phyloP scores from a whole-genome alignment of 2,113 vertebrate genomes.

The Heteronetta atricapilla region DNA sequence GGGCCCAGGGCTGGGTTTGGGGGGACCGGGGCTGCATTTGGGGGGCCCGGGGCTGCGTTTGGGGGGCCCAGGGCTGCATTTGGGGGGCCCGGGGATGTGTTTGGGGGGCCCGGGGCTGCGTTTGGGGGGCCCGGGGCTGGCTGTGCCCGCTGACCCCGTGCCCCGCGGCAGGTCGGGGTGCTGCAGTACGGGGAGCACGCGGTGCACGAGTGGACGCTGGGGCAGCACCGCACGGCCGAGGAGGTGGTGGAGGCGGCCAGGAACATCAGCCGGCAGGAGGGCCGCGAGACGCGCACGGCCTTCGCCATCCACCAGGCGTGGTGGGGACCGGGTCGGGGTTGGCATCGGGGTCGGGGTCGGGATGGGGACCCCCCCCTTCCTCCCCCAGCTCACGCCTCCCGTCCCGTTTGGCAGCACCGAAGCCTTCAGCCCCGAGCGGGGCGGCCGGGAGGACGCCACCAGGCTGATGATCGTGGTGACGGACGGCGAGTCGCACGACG shows the following conservation, averaged over 20 bases:
- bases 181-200: slow-evolving; percentile 91
- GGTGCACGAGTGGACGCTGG: slow-evolving; percentile 90
- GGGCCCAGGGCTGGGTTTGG: no score
- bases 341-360: background rate
- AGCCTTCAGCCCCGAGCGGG: slow-evolving; percentile 85
- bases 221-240: slow-evolving; percentile 84
- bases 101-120: no score
- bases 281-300: slow-evolving; percentile 91
- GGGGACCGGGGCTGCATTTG: no score
- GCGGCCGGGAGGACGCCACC: slow-evolving; percentile 85
- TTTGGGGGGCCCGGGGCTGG: no score
- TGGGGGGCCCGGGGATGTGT: no score
- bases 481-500: slow-evolving; percentile 94
- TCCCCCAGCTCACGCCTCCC: background rate
- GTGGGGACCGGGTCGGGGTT: slow-evolving; percentile 65
- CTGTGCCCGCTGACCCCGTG: background rate
- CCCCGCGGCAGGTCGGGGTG: slow-evolving; percentile 83
- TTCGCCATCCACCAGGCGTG: slow-evolving; percentile 88
- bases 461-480: slow-evolving; percentile 96
- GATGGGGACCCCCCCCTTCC: background rate
- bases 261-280: slow-evolving; percentile 93
- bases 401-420: slow-evolving; percentile 80
- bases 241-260: slow-evolving; percentile 89
- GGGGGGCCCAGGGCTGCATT: no score
- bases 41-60: no score